Base-by-base conservation (phyloP, 2,888 invertebrate species). In the Amiota minor region DNA sequence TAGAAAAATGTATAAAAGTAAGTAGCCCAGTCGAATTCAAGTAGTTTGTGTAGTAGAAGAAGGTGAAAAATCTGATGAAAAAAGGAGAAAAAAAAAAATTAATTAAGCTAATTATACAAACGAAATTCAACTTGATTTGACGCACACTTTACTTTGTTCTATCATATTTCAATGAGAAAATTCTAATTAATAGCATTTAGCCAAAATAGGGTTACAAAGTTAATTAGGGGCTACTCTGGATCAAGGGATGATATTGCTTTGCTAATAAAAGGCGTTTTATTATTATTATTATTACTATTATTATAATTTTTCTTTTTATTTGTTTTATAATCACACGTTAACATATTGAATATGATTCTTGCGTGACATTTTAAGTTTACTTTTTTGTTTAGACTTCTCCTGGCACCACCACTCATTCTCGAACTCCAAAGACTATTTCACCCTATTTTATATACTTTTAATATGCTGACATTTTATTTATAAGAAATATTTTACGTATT, bases 321-420 rank as follows among this genome's bases (percentile, higher is more conserved):
- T 10, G 62, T 35, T 12, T 62, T 62, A 35, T 62, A 62, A 62
- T 62, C 62, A 62, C 62, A 84, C 85, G 81, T 85, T 82, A 81
- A 71, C 81, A 81, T 83, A 81, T 82, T 82, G 78, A 85, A 23
- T 87, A 87, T 86, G 81, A 83, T 86, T 87, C 86, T 86, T 88
- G 87, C 88, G 88, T 88, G 88, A 81, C 82, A 81, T 86, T 85
- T 82, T 81, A 79, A 83, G 88, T 88, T 87, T 85, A 82, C 75
- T 78, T 77, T 72, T 11, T 18, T 59, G 59, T 12, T 59, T 16
- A 4, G 53, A 16, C 53, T 53, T 53, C 6, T 14, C 53, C 16
- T 53, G 4, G 11, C 23, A 20, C 59, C 59, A 18, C 9, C 10
- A n/a, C 14, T 16, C 18, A 59, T 11, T 59, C 23, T 59, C 9